phyloP scores from a whole-genome alignment of 2,797 vertebrate genomes.

The Bothrops alternatus region DNA sequence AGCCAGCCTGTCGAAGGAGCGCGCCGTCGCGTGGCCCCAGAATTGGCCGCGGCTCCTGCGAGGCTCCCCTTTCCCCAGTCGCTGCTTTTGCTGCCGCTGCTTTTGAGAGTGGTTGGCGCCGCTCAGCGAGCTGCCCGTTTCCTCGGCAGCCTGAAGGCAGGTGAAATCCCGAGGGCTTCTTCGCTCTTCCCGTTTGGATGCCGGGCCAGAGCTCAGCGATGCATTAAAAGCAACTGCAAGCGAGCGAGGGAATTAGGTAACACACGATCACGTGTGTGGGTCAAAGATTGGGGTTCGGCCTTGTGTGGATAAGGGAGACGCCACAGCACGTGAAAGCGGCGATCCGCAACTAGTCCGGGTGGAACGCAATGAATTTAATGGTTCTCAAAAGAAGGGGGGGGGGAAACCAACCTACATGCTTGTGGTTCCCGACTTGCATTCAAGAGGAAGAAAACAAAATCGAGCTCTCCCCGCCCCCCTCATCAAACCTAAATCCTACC shows the following conservation, averaged over 20 bases:
- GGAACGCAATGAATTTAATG: background rate
- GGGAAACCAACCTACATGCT: no score
- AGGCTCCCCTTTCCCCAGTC: background rate
- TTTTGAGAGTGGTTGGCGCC: background rate
- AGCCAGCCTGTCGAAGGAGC: background rate
- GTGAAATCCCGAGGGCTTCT: constrained; percentile 38
- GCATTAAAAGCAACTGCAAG: background rate
- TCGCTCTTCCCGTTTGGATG: constrained; percentile 23
- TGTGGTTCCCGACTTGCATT: background rate
- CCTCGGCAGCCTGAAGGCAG: background rate
- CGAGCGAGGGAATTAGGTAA: background rate
- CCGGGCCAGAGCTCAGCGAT: constrained; percentile 17
- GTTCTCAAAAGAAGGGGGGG: background rate
- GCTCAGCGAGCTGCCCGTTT: background rate
- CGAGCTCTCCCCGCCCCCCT: background rate
- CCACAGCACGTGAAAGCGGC: background rate
- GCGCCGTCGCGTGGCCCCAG: background rate
- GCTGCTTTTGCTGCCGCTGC: background rate
- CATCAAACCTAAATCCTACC: background rate
- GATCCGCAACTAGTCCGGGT: background rate
- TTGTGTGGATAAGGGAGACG: background rate
- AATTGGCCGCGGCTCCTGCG: background rate
- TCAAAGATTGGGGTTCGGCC: constrained; percentile 18
- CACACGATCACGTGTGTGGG: background rate
- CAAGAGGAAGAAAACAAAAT: background rate